Evolutionary conservation across 1,140 invertebrate genomes (phyloP).

Genomic region (Acyrthosiphon pisum): DNA sequence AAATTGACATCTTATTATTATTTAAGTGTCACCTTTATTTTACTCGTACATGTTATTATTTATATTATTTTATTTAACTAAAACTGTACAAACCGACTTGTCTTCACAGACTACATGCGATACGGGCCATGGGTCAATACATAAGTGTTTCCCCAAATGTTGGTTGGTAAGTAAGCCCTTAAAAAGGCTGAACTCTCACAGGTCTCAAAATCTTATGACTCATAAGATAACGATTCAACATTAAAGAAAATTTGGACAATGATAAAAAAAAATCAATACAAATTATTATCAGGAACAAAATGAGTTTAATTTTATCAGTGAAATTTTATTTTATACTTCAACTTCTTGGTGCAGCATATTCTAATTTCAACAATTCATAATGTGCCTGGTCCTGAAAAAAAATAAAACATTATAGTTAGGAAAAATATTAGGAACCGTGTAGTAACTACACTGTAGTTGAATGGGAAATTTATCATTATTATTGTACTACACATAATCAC

Average conservation of each 20-base stretch:
- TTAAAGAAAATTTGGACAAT: background rate
- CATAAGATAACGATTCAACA: background rate
- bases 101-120: too few relatives aligned
- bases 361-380: slow-evolving; percentile 36
- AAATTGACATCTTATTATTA: too few relatives aligned
- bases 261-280: background rate
- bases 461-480: background rate
- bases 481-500: too few relatives aligned
- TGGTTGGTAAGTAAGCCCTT: too few relatives aligned
- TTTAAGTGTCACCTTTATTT: too few relatives aligned
- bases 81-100: too few relatives aligned
- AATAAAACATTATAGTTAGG: background rate
- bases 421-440: background rate
- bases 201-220: background rate
- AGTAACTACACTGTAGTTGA: too few relatives aligned
- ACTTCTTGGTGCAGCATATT: slow-evolving; percentile 37
- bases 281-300: slow-evolving; percentile 30
- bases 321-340: background rate
- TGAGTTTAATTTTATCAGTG: background rate
- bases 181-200: background rate
- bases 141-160: too few relatives aligned
- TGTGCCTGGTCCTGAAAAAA: slow-evolving; percentile 45
- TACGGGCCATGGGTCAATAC: too few relatives aligned
- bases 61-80: too few relatives aligned
- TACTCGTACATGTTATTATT: too few relatives aligned